Percentiles rank a stretch among this genome's conserved stretches.
These are phyloP conservation scores for Ypsolopha scabrella DNA, from an alignment of 2,888 invertebrate genomes.

Conservation along the genomic window DNA sequence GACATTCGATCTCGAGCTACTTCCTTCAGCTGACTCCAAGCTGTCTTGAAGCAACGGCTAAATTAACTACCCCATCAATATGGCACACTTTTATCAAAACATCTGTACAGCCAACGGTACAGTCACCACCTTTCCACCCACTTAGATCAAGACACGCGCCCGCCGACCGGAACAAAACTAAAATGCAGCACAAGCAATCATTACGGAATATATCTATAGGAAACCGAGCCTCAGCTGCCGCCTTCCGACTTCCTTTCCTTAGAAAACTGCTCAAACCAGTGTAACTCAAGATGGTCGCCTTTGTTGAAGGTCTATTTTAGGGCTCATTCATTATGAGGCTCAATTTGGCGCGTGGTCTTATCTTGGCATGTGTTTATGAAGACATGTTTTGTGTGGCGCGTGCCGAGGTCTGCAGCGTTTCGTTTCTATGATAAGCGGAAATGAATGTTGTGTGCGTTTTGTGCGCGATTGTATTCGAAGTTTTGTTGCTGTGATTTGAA, in stretches of 20 bases:
- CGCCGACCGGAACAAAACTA: constrained; percentile 53
- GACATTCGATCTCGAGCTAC: too few species aligned
- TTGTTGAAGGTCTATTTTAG: constrained; percentile 51
- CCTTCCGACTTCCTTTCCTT: constrained; percentile 63
- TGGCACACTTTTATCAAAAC: too few species aligned
- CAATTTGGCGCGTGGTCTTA: constrained; percentile 65
- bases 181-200: constrained; percentile 59
- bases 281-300: constrained; percentile 58
- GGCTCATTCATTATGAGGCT: constrained; percentile 59
- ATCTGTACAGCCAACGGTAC: too few species aligned
- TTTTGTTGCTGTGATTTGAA: constrained; percentile 3
- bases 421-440: constrained; percentile 15
- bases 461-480: constrained; percentile 5
- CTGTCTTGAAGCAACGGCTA: too few species aligned
- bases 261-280: constrained; percentile 35
- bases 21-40: too few species aligned
- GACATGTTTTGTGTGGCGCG: constrained; percentile 4
- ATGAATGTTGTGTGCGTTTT: constrained; percentile 11
- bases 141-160: constrained; percentile 48
- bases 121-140: too few species aligned
- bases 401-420: constrained; percentile 1
- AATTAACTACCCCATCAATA: too few species aligned
- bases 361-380: constrained; percentile 20
- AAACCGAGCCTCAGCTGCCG: constrained; percentile 61
- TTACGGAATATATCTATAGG: constrained; percentile 39